Evolutionary conservation across 2,888 invertebrate genomes (phyloP), one percentile per base, ranked within the genome.

Genomic region (Apodemia duryi): DNA sequence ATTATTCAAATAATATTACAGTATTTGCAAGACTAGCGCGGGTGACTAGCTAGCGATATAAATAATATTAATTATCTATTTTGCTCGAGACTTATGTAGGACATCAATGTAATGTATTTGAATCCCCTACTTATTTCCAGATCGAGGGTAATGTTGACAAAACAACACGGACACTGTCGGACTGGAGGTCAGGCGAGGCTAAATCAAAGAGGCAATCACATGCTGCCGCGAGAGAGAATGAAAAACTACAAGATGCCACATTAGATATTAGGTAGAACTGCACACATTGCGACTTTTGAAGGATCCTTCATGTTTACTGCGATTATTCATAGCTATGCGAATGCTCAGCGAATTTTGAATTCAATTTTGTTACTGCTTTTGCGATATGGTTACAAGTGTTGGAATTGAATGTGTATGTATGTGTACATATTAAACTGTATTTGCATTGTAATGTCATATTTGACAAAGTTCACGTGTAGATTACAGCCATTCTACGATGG

Each of bases 171-270:
- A 93, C 95, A 43, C 92, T 98, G 64, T 93, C 95, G 49, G 98
- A 98, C 74, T 97, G 96, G 96, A 93, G 98, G 65, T 93, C 95
- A 21, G 96, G 96, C 38, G 98, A 98, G 83, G 94, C 95, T 1
- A 98, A 98, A 87, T 95, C 96, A 64, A 98, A 98, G 86, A 97
- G 98, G 81, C 94, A 96, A 68, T 97, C 97, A 69, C 98, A 97
- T 82, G 88, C 95, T 0, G 96, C 96, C 70, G 97, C 98, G 0
- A 93, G 98, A 66, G 98, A 98, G 75, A 97, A 98, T 81, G 98
- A 98, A 85, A 97, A 98, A 80, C 89, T 97, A 54, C 97, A 98
- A 82, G 98, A 98, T 78, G 95, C 95, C 54, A 80, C 86, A 5
- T 74, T 89, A 74, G 91, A 91, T 65, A 82, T 80, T 80, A 90